Evolutionary conservation across 2,888 invertebrate genomes (phyloP).

Genomic region (Lithophane socia): DNA sequence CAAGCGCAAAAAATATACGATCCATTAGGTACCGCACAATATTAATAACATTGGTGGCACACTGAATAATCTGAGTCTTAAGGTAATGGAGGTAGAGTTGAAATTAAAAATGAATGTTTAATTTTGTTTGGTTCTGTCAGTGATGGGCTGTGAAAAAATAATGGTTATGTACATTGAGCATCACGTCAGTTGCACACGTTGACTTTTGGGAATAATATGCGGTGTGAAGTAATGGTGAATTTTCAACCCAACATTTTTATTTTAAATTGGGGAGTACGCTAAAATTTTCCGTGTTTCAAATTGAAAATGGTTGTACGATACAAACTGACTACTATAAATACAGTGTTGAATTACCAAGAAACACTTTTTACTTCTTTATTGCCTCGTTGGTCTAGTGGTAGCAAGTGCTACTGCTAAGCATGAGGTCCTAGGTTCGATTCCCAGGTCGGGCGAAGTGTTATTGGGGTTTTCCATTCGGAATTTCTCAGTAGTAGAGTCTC

Average conservation of each 20-base stretch:
- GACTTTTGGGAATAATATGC: constrained; percentile 64
- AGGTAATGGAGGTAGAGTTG: constrained; percentile 51
- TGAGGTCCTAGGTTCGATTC: too few relatives aligned
- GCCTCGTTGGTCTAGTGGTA: too few relatives aligned
- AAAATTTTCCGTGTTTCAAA: constrained; percentile 19
- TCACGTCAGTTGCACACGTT: constrained; percentile 73
- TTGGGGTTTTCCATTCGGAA: too few relatives aligned
- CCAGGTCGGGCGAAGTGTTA: too few relatives aligned
- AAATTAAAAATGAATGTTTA: constrained; percentile 58
- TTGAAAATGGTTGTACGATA: constrained; percentile 11
- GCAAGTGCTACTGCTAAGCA: too few relatives aligned
- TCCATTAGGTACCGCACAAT: constrained; percentile 64
- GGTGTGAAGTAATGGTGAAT: constrained; percentile 41
- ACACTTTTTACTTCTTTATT: neutral
- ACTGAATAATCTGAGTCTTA: constrained; percentile 45
- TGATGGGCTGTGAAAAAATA: constrained; percentile 77
- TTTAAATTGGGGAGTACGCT: constrained; percentile 31
- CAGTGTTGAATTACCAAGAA: neutral
- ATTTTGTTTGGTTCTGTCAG: constrained; percentile 73
- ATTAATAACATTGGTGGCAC: constrained; percentile 56
- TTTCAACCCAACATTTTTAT: constrained; percentile 43
- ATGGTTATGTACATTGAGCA: constrained; percentile 74
- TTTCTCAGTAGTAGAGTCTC: too few relatives aligned
- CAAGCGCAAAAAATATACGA: constrained; percentile 60
- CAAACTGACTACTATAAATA: neutral